Evolutionary conservation across 2,888 invertebrate species (phyloP).

Genomic region (Philaethria dido): DNA sequence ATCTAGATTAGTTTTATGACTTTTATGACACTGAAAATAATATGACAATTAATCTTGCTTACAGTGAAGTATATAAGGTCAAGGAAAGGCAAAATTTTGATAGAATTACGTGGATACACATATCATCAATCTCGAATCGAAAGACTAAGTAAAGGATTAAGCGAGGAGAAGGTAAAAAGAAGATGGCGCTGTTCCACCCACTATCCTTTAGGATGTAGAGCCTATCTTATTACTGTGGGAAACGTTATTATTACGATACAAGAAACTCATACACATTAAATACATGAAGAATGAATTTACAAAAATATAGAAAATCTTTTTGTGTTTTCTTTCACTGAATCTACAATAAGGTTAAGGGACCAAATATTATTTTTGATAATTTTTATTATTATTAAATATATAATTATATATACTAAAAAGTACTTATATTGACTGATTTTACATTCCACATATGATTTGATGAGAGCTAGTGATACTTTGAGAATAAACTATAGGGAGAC

Average conservation of each 20-base stretch:
- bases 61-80: slow-evolving; percentile 10
- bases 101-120: slow-evolving; percentile 5
- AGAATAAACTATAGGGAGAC: too few relatives aligned
- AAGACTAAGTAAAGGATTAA: neutral
- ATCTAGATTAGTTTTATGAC: too few relatives aligned
- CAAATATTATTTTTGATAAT: too few relatives aligned
- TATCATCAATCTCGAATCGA: slow-evolving; percentile 10
- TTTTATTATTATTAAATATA: too few relatives aligned
- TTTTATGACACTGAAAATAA: too few relatives aligned
- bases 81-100: neutral
- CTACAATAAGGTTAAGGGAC: too few relatives aligned
- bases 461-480: too few relatives aligned
- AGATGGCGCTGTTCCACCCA: slow-evolving; percentile 19
- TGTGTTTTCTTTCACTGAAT: too few relatives aligned
- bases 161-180: neutral
- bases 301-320: too few relatives aligned
- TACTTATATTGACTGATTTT: too few relatives aligned
- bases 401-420: too few relatives aligned
- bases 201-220: slow-evolving; percentile 15
- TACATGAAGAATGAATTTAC: neutral
- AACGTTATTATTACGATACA: neutral
- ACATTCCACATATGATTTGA: too few relatives aligned
- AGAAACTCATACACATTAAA: slow-evolving; percentile 9
- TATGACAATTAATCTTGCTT: neutral
- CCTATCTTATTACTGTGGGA: neutral